A percentile compares a stretch with the other conserved stretches of the same genome.
Evolutionary conservation across 2,797 vertebrate species (phyloP).

Genomic region (Onychomys leucogaster): DNA sequence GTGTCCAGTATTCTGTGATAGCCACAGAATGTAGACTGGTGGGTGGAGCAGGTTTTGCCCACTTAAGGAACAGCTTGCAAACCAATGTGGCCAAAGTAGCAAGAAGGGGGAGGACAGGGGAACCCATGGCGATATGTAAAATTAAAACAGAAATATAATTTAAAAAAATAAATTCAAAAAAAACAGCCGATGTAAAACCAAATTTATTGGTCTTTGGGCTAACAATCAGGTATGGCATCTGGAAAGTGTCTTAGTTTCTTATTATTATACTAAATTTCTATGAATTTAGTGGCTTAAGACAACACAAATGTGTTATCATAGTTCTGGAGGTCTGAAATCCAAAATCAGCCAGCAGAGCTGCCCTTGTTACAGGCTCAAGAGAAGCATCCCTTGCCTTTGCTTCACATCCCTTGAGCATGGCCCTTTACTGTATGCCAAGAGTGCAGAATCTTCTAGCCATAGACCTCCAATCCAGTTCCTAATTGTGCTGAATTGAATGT

Average conservation of each 20-base stretch:
- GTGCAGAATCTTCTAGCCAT: neutral
- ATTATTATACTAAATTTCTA: neutral
- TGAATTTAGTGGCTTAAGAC: neutral
- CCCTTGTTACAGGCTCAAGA: neutral
- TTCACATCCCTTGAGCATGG: neutral
- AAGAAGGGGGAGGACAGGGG: no score
- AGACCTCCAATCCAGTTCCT: neutral
- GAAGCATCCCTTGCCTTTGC: neutral
- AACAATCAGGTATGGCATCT: neutral
- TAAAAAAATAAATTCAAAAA: conserved; percentile 38
- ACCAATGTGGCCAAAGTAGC: neutral
- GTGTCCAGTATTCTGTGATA: neutral
- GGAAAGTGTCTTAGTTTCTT: neutral
- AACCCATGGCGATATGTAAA: no score
- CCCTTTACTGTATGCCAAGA: neutral
- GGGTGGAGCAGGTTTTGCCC: neutral
- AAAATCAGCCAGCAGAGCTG: neutral
- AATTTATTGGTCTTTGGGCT: neutral
- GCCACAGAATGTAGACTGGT: neutral
- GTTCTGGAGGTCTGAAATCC: conserved; percentile 11
- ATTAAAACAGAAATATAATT: no score
- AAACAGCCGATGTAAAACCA: neutral
- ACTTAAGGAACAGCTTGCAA: neutral
- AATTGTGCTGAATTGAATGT: neutral
- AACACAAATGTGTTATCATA: neutral